A percentile compares a stretch with the other conserved stretches of the same genome.
Evolutionary conservation across 2,113 vertebrate species (phyloP).

Genomic region (Eurypyga helias): DNA sequence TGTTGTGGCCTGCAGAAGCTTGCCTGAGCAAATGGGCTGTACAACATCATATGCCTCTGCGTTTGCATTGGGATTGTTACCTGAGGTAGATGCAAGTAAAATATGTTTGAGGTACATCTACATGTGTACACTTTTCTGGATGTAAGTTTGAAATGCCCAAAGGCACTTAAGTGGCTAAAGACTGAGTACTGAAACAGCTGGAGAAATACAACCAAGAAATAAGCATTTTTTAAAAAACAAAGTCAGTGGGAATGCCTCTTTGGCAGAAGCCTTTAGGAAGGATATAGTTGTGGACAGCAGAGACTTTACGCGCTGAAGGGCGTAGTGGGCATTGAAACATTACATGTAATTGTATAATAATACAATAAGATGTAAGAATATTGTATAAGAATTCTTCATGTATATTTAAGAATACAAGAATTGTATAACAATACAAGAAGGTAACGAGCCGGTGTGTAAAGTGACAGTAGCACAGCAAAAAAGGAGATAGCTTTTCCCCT

Average conservation of each 20-base stretch:
- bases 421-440: not conserved
- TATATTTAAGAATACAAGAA: too few relatives aligned
- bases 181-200: not conserved
- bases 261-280: not conserved
- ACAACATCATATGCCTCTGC: not conserved
- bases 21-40: not conserved
- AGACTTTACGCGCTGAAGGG: not conserved
- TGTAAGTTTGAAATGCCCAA: not conserved
- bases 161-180: not conserved
- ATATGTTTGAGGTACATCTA: not conserved
- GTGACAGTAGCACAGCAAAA: not conserved
- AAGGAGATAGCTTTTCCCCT: not conserved
- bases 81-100: not conserved
- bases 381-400: too few relatives aligned
- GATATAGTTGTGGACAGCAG: not conserved
- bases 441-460: not conserved
- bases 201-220: not conserved
- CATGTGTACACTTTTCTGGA: not conserved
- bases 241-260: not conserved
- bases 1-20: not conserved
- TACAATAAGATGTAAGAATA: too few relatives aligned
- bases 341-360: not conserved
- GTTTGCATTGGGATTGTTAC: not conserved
- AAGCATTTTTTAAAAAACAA: not conserved
- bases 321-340: accelerated